Conservation (phyloP, 2,888 invertebrate genomes). For the Scelioninae gen. 1 region DNA sequence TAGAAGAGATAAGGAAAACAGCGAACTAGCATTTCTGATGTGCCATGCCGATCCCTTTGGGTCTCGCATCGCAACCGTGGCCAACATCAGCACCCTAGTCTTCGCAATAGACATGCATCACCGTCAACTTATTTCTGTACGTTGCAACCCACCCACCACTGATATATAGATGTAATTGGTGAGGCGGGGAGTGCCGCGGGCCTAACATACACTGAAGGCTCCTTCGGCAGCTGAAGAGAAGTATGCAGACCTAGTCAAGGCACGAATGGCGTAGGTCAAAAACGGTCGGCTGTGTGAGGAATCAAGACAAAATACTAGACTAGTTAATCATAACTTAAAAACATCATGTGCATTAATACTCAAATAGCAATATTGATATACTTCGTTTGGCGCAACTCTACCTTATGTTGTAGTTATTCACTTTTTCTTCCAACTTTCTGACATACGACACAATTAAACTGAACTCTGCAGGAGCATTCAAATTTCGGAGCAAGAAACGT, state of each 20-base stretch:
- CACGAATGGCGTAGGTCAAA: conserved; percentile 43
- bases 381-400: too few relatives aligned
- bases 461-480: conserved; percentile 4
- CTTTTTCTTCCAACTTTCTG: conserved; percentile 57
- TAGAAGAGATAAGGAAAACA: too few relatives aligned
- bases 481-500: background rate
- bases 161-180: conserved; percentile 82
- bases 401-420: too few relatives aligned
- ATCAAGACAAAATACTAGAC: too few relatives aligned
- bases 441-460: conserved; percentile 35
- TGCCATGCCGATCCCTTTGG: too few relatives aligned
- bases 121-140: conserved; percentile 82
- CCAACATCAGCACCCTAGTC: too few relatives aligned
- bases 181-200: conserved; percentile 76
- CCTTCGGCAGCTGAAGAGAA: conserved; percentile 25
- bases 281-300: too few relatives aligned
- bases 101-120: too few relatives aligned
- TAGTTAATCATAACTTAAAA: conserved; percentile 61
- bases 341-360: too few relatives aligned
- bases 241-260: conserved; percentile 39
- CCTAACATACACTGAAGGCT: conserved; percentile 49
- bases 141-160: conserved; percentile 73
- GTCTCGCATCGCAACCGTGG: too few relatives aligned
- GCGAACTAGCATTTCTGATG: too few relatives aligned
- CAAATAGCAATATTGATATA: too few relatives aligned